A percentile compares a stretch with the other conserved stretches of the same genome.
phyloP scores from a whole-genome alignment of 2,888 invertebrate genomes.

The Sarcophaga variegata region DNA sequence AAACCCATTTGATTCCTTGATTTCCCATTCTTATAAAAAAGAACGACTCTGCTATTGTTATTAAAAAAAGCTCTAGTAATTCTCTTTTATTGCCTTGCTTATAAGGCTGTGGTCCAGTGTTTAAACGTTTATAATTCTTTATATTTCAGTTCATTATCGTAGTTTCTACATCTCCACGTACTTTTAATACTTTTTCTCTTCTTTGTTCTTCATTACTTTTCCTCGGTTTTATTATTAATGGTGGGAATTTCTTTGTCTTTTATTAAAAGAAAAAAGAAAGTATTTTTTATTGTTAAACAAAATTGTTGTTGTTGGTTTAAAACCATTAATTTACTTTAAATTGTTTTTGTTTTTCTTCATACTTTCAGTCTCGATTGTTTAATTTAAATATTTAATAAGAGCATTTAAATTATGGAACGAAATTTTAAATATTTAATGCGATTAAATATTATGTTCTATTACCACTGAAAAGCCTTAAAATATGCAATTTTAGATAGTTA shows the following conservation, averaged over 20 bases:
- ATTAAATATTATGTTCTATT: neutral
- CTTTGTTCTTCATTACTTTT: slow-evolving; percentile 4
- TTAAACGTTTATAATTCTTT: slow-evolving; percentile 7
- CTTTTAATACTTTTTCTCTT: too few species aligned
- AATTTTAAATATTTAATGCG: neutral
- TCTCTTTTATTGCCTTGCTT: neutral
- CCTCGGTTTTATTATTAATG: slow-evolving; percentile 14
- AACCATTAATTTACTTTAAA: slow-evolving; percentile 17
- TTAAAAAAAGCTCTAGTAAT: neutral
- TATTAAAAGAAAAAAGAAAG: slow-evolving; percentile 2
- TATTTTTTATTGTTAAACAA: neutral
- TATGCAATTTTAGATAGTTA: too few species aligned
- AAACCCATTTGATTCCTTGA: neutral
- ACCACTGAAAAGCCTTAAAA: too few species aligned
- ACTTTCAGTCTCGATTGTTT: neutral
- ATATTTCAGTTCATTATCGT: slow-evolving; percentile 6
- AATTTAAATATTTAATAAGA: neutral
- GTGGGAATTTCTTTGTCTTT: neutral
- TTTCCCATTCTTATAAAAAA: neutral
- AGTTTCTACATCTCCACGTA: neutral
- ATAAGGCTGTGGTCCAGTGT: neutral
- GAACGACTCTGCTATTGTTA: neutral
- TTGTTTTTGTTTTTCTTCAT: neutral
- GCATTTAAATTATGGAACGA: neutral
- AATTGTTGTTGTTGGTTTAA: neutral